A percentile compares a stretch with the other conserved stretches of the same genome.
Evolutionary conservation across 2,797 vertebrate species (phyloP).

Genomic region (Danio jaintianensis): DNA sequence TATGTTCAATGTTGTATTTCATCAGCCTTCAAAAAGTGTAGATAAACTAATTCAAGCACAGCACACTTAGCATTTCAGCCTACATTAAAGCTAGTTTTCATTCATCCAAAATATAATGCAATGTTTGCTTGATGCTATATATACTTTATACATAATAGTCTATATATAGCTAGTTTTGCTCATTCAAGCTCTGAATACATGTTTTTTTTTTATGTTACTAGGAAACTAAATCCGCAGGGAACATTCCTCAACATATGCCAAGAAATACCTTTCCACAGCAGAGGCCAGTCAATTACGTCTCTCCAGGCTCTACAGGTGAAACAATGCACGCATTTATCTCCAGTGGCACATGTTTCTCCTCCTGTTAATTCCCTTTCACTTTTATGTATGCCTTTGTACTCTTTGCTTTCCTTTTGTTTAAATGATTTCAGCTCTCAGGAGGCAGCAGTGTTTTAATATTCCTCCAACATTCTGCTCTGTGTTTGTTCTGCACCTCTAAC

Average conservation of each 20-base stretch:
- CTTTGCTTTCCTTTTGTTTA: slow-evolving; percentile 1
- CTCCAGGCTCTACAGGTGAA: slow-evolving; percentile 70
- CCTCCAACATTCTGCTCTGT: not conserved
- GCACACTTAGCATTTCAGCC: not conserved
- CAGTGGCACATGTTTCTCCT: slow-evolving; percentile 1
- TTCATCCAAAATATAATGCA: slow-evolving; percentile 2
- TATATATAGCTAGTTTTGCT: not conserved
- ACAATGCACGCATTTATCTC: slow-evolving; percentile 22
- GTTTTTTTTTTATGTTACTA: slow-evolving; percentile 58
- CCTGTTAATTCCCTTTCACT: not conserved
- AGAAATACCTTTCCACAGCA: slow-evolving; percentile 64
- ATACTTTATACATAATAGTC: slow-evolving; percentile 12
- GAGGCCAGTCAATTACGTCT: slow-evolving; percentile 68
- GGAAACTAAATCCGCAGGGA: slow-evolving; percentile 57
- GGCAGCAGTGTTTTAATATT: not conserved
- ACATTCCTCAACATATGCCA: slow-evolving; percentile 61
- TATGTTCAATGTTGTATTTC: slow-evolving; percentile 38
- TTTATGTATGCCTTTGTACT: slow-evolving; percentile 28
- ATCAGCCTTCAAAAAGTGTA: slow-evolving; percentile 35
- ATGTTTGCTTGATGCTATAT: slow-evolving; percentile 8
- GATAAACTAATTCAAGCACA: slow-evolving; percentile 27
- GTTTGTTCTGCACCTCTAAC: slow-evolving; percentile 17
- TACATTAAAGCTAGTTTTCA: not conserved
- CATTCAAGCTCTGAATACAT: not conserved
- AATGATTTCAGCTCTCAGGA: not conserved